Conservation (phyloP, 2,797 vertebrate species). For the Apodemus agrarius region DNA sequence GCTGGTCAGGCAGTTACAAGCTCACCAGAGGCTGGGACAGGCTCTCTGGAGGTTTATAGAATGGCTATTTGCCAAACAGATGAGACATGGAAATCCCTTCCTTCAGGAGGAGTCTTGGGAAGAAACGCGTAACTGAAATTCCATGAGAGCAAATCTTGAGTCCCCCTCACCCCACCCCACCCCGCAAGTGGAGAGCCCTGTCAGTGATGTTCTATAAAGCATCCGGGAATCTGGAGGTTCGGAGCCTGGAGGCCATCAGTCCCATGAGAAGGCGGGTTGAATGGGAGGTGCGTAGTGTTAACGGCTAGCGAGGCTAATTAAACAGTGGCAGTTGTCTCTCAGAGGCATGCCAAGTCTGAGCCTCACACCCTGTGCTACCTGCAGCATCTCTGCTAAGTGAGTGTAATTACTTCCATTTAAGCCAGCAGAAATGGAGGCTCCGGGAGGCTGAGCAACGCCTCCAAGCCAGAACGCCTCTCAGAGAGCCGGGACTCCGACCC, state of each 20-base stretch:
- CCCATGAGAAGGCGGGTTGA: rapidly evolving
- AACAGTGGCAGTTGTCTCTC: neutral
- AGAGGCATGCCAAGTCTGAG: neutral
- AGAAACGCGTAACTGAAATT: neutral
- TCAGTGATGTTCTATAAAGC: neutral
- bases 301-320: neutral
- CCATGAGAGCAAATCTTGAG: neutral
- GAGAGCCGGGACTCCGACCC: neutral
- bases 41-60: neutral
- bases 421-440: neutral
- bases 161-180: neutral
- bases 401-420: neutral
- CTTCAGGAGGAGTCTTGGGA: neutral
- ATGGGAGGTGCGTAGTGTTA: rapidly evolving
- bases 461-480: neutral
- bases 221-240: neutral
- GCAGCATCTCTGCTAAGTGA: neutral
- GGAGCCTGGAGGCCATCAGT: rapidly evolving
- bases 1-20: neutral
- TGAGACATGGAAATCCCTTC: neutral
- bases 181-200: neutral
- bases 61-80: neutral
- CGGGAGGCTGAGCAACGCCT: neutral
- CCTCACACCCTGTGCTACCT: neutral
- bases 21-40: neutral